phyloP scores from a whole-genome alignment of 2,888 invertebrate genomes.

The Phoronis australis region DNA sequence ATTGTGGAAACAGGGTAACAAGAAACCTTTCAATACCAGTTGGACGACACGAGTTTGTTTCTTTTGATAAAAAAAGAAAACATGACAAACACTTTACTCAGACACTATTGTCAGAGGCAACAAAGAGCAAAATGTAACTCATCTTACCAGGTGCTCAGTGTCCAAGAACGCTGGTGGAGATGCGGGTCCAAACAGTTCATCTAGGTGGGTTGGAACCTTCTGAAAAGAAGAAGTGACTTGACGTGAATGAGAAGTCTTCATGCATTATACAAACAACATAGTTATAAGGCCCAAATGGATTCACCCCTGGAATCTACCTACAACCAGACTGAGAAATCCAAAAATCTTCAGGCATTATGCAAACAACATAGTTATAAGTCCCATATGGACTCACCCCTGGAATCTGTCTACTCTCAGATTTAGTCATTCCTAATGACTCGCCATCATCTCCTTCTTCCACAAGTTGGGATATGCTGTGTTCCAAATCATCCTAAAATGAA shows the following conservation, averaged over 20 bases:
- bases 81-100: no score
- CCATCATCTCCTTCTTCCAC: conserved; percentile 49
- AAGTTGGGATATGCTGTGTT: conserved; percentile 42
- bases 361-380: not conserved
- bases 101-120: no score
- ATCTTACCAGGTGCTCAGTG: conserved; percentile 39
- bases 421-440: no score
- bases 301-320: no score
- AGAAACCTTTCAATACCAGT: no score
- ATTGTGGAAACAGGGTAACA: no score
- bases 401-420: no score
- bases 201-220: conserved; percentile 28
- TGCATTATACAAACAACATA: not conserved
- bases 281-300: no score
- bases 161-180: conserved; percentile 45
- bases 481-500: conserved; percentile 57
- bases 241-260: not conserved
- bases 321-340: no score
- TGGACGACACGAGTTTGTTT: no score
- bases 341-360: not conserved
- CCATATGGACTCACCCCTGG: no score
- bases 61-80: no score
- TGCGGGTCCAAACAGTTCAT: conserved; percentile 44
- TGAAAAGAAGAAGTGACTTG: conserved; percentile 9
- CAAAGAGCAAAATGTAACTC: not conserved